Evolutionary conservation across 2,888 invertebrate genomes (phyloP), one percentile per base, ranked within the genome.

Genomic region (Platynereis dumerilii): DNA sequence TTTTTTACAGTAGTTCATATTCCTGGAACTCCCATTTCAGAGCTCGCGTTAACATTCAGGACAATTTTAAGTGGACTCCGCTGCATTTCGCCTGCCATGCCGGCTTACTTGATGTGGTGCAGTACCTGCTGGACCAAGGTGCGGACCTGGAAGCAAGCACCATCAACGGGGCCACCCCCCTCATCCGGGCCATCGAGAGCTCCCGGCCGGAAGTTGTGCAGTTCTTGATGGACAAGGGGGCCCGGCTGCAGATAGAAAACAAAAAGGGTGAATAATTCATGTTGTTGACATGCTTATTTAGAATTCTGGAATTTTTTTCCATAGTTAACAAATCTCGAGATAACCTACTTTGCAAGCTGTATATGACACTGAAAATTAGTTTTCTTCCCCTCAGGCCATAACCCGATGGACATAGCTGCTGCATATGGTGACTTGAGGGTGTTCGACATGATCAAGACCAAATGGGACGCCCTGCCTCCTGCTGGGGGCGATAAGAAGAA

Each of bases 1-100:
- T n/a, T n/a, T n/a, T n/a, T n/a, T n/a, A n/a, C n/a, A n/a, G n/a
- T n/a, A n/a, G n/a, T n/a, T n/a, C n/a, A n/a, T n/a, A n/a, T n/a
- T n/a, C n/a, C n/a, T n/a, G n/a, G n/a, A n/a, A n/a, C n/a, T n/a
- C n/a, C 34, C 34, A 34, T 68, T 73, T 20, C 74, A 83, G 82
- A 52, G 84, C 84, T 17, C 69, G 74, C 54, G 75, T 84, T 17
- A 83, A 83, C 75, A 75, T 80, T 1, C 69, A 76, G 53, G 85
- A 85, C 71, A 84, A 84, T 70, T 84, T 85, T 71, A 81, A 83
- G 64, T 85, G 85, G 85, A 83, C 84, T 20, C 80, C 85, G 1
- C 71, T 85, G 10, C 85, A 85, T 65, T 82, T 83, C 70, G 84
- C 84, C 2, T 82, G 82, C 66, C 84, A 85, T 68, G 74, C 80